A percentile compares a stretch with the other conserved stretches of the same genome.
Conservation (phyloP, 2,113 vertebrate genomes). For the Gorsachius goisagi region DNA sequence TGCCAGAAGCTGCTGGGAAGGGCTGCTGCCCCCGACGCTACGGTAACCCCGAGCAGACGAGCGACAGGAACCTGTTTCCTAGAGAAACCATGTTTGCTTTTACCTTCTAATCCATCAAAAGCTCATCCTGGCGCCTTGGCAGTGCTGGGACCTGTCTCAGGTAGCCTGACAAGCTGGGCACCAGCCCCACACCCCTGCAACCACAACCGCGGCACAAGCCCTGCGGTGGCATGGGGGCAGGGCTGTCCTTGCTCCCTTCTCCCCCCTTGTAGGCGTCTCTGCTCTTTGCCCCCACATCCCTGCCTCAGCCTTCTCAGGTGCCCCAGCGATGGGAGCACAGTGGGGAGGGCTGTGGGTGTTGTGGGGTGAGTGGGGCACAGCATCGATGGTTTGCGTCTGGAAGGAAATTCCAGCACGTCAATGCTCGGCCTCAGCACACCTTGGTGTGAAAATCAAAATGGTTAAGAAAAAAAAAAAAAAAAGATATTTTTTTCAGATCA, state of each 20-base stretch:
- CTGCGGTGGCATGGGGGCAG: neutral
- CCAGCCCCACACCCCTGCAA: neutral
- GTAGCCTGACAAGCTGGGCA: neutral
- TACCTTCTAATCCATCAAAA: neutral
- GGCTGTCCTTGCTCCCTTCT: neutral
- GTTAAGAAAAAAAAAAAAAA: neutral
- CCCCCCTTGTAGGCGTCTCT: neutral
- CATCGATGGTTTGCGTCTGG: neutral
- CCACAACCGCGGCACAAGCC: fast-evolving
- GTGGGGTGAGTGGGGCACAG: neutral
- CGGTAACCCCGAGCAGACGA: neutral
- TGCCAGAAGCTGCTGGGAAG: neutral
- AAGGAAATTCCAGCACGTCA: neutral
- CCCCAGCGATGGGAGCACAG: fast-evolving
- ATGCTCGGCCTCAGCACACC: neutral
- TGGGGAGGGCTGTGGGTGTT: neutral
- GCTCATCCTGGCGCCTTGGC: neutral
- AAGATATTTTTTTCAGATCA: neutral
- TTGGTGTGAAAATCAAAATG: neutral
- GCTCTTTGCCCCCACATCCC: neutral
- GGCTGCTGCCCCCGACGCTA: neutral
- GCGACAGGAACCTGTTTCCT: conserved; percentile 29
- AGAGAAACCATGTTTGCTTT: conserved; percentile 30
- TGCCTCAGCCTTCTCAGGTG: neutral
- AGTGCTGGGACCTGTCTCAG: neutral